Evolutionary conservation across 2,113 vertebrate species (phyloP).

Genomic region (Otis tarda): DNA sequence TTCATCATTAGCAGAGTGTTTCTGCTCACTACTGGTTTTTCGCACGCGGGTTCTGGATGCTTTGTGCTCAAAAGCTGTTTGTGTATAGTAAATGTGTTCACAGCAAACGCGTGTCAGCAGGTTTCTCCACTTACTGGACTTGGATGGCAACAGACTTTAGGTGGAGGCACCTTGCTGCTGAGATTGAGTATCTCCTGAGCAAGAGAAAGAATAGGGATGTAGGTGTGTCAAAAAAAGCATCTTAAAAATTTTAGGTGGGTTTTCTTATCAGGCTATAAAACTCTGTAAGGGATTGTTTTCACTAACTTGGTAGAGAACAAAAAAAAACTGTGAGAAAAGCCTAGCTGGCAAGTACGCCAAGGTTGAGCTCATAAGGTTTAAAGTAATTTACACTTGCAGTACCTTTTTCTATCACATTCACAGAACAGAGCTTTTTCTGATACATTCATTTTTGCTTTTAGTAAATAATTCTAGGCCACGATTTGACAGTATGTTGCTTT

Average conservation of each 20-base stretch:
- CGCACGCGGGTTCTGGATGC: neutral
- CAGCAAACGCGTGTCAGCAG: neutral
- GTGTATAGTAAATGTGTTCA: neutral
- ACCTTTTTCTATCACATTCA: neutral
- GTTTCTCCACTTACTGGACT: neutral
- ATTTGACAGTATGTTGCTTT: neutral
- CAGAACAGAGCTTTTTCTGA: neutral
- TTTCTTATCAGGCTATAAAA: neutral
- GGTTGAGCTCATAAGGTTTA: neutral
- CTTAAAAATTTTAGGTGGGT: neutral
- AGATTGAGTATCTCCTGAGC: neutral
- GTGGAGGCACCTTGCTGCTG: neutral
- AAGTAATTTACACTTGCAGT: neutral
- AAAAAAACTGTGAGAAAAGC: neutral
- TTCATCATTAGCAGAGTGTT: neutral
- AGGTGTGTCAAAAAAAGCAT: neutral
- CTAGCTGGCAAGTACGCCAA: neutral
- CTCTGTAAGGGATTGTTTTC: neutral
- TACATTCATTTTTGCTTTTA: neutral
- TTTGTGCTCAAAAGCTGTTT: neutral
- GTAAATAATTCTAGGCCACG: neutral
- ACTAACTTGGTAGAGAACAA: neutral
- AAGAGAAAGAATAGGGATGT: neutral
- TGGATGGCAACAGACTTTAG: neutral
- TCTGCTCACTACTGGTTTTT: neutral